Evolutionary conservation across 1,140 invertebrate genomes (phyloP).

Genomic region (Trypoxylus dichotomus): DNA sequence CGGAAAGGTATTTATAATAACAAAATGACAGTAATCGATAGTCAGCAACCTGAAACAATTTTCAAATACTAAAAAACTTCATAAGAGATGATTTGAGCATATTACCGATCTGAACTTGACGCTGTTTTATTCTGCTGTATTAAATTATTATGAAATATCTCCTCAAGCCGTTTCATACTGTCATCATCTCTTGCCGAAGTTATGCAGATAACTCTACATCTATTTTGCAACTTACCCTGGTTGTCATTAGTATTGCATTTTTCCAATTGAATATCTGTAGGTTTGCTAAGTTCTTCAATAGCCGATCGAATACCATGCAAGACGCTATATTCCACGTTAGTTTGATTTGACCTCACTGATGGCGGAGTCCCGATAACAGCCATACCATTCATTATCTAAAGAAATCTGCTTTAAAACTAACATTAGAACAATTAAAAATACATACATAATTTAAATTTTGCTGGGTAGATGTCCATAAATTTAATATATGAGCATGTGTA

Average conservation of each 20-base stretch:
- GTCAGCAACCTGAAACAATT: constrained; percentile 64
- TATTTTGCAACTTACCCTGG: constrained; percentile 52
- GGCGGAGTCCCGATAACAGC: constrained; percentile 70
- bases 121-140: constrained; percentile 79
- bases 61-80: background rate
- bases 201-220: constrained; percentile 85
- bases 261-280: constrained; percentile 69
- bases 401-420: constrained; percentile 4
- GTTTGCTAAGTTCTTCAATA: constrained; percentile 81
- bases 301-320: constrained; percentile 85
- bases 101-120: constrained; percentile 61
- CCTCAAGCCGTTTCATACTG: constrained; percentile 80
- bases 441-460: constrained; percentile 81
- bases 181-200: constrained; percentile 82
- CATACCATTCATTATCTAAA: constrained; percentile 70
- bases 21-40: constrained; percentile 85
- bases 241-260: constrained; percentile 37
- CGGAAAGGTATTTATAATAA: constrained; percentile 86
- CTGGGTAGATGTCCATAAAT: constrained; percentile 76
- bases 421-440: background rate
- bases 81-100: background rate
- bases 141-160: constrained; percentile 79
- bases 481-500: constrained; percentile 74
- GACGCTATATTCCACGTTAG: constrained; percentile 68
- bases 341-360: constrained; percentile 52